Percentiles rank a stretch among this genome's conserved stretches.
Evolutionary conservation across 1,140 invertebrate species (phyloP).

Genomic region (Delia radicum): DNA sequence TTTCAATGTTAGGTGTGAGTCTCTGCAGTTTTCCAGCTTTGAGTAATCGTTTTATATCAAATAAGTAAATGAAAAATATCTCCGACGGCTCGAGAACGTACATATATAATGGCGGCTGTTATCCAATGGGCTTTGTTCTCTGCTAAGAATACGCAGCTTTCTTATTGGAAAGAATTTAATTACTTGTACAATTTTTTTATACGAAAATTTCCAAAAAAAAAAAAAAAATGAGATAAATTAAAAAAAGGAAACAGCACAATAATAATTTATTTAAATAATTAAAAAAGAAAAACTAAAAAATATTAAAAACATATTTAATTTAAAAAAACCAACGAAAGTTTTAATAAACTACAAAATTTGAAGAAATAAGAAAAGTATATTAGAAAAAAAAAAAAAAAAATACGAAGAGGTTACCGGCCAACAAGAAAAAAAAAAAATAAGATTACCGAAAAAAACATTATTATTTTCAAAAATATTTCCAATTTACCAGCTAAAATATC

Average conservation of each 20-base stretch:
- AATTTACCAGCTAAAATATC: background rate
- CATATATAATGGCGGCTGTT: too few species aligned
- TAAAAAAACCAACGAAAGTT: background rate
- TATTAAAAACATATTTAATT: background rate
- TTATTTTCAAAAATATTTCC: background rate
- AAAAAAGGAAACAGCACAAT: slow-evolving; percentile 12
- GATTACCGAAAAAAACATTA: background rate
- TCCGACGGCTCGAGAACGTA: too few species aligned
- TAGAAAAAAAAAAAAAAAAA: background rate
- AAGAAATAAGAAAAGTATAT: background rate
- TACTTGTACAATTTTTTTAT: slow-evolving; percentile 4
- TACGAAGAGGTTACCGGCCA: slow-evolving; percentile 8
- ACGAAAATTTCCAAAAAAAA: background rate
- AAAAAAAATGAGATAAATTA: slow-evolving; percentile 3
- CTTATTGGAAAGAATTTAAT: slow-evolving; percentile 9
- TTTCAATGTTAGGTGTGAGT: too few species aligned
- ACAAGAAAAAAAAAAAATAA: background rate
- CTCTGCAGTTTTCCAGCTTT: too few species aligned
- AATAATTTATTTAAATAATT: background rate
- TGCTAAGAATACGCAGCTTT: slow-evolving; percentile 19
- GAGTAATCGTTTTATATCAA: too few species aligned
- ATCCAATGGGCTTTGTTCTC: too few species aligned
- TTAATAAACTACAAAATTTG: background rate
- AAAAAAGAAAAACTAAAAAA: background rate
- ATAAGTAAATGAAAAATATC: too few species aligned